Evolutionary conservation across 2,888 invertebrate genomes (phyloP), one percentile per base, ranked within the genome.

Genomic region (Drosophila engyochracea): DNA sequence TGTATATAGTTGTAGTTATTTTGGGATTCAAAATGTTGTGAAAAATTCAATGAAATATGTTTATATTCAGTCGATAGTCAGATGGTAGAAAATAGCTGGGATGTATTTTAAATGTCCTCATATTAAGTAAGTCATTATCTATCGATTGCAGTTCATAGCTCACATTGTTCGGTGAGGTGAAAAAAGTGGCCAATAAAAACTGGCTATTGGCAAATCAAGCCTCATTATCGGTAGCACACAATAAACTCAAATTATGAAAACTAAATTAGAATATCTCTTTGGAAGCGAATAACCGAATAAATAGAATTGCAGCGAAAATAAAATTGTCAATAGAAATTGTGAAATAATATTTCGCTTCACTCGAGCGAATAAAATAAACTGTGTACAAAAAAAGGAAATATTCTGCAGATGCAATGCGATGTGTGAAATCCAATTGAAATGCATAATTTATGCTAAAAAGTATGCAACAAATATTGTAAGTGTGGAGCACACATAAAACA

Each of bases 361-460:
- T 47, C 16, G 47, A 22, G 54, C 25, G 33, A 25, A 54, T 25
- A 54, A 12, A 35, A 54, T 60, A 25, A 64, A 63, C 49, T 61
- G 52, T 28, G 22, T 5, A 12, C 5, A 44, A 44, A 25, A 47
- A 9, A 52, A 31, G 31, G 39, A 52, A 66, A 53, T 70, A 12
- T 19, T 16, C 16, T 33, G 33, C 55, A 58, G 41, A 47, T 52
- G 60, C 57, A 61, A 31, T 51, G 52, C 54, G 28, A 14, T 28
- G 70, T 61, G 52, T 64, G 68, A 71, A 79, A 82, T 71, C 55
- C 66, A 81, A 79, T 83, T 68, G 73, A 55, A 83, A 65, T 82
- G 61, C 74, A 84, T 83, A 84, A 84, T 75, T 84, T 84, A 82
- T 73, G 82, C 69, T 57, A 65, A 60, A 67, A 79, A 79, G 79